These are phyloP conservation scores for Todiramphus chloris DNA, from an alignment of 2,113 vertebrate genomes.

Conservation along the genomic window DNA sequence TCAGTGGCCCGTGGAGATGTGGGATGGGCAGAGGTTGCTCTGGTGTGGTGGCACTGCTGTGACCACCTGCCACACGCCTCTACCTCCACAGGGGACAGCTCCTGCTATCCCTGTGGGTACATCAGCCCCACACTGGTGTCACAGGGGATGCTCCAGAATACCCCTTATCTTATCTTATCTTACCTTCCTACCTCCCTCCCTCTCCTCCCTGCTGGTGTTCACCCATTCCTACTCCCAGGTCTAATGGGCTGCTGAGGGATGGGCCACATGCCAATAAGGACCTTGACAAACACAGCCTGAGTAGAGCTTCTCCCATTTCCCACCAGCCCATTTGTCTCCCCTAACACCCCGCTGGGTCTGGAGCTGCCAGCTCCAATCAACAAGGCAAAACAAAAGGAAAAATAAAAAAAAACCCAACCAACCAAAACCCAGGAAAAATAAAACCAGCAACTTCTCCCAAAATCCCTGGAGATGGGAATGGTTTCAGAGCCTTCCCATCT, in stretches of 20 bases:
- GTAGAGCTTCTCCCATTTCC: neutral
- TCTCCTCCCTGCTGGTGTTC: rapidly evolving
- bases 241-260: neutral
- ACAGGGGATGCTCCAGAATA: neutral
- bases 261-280: neutral
- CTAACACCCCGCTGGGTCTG: neutral
- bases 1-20: neutral
- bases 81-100: neutral
- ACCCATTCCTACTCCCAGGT: neutral
- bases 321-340: neutral
- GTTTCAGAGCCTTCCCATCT: neutral
- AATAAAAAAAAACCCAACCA: too few relatives aligned
- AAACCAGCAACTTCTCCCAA: neutral
- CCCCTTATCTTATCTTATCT: neutral
- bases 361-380: neutral
- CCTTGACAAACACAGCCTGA: neutral
- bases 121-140: neutral
- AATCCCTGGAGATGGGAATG: rapidly evolving
- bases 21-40: neutral
- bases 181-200: neutral
- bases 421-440: neutral
- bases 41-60: rapidly evolving
- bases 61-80: rapidly evolving
- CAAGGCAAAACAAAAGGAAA: too few relatives aligned
- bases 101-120: neutral